phyloP scores from a whole-genome alignment of 2,888 invertebrate genomes.

The Meandrusa payeni region DNA sequence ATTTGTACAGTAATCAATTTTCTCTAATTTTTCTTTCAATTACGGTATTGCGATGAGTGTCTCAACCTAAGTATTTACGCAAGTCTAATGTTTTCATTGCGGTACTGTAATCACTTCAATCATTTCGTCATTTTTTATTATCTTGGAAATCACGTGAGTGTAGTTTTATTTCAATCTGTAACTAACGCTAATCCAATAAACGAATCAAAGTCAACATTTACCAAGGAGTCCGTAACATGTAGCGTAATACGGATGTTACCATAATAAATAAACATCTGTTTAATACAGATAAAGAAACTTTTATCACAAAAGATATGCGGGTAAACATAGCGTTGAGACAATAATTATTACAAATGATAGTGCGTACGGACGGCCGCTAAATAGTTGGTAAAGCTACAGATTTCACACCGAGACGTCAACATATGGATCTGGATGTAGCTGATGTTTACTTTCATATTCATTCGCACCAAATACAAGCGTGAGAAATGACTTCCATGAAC shows the following conservation, averaged over 20 bases:
- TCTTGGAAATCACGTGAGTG: no score
- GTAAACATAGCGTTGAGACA: constrained; percentile 76
- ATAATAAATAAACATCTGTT: constrained; percentile 14
- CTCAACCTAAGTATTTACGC: no score
- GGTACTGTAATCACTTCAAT: no score
- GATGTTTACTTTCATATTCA: constrained; percentile 76
- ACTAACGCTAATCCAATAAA: no score
- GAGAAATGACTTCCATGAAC: constrained; percentile 66
- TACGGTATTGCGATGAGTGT: no score
- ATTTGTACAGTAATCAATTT: no score
- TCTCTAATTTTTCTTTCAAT: no score
- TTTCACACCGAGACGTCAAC: constrained; percentile 79
- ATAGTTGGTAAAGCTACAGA: constrained; percentile 79
- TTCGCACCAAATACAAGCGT: constrained; percentile 74
- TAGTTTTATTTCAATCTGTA: no score
- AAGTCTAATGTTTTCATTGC: no score
- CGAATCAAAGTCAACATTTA: neutral
- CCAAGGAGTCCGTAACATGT: neutral
- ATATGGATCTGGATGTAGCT: constrained; percentile 79
- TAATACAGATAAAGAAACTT: constrained; percentile 42
- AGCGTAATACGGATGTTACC: constrained; percentile 18
- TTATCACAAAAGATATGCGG: constrained; percentile 60
- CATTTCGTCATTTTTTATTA: no score
- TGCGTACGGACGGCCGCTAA: constrained; percentile 72
- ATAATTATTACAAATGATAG: constrained; percentile 81